Evolutionary conservation across 2,888 invertebrate genomes (phyloP), one percentile per base, ranked within the genome.

Genomic region (Dicranocentrus wangi): DNA sequence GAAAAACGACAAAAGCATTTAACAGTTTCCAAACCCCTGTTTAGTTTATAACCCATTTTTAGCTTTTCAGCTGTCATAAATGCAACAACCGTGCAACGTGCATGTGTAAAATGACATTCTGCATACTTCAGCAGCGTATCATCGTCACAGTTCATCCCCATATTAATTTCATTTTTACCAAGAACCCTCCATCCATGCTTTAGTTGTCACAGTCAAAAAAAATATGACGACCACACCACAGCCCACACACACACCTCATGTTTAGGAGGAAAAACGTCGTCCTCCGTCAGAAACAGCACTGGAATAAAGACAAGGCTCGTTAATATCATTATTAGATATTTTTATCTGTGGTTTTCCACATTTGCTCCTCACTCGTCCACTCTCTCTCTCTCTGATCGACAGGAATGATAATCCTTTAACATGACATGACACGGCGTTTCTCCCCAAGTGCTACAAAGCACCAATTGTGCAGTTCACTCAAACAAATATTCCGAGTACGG

Each of bases 261-360:
- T 25, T 47, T 25, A 32, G 58, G 55, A 27, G 66, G 58, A 66
- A 66, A 66, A 58, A 25, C 69, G 68, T 51, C 69, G n/a, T n/a
- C n/a, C n/a, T n/a, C n/a, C n/a, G n/a, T n/a, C n/a, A n/a, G n/a
- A n/a, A n/a, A n/a, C n/a, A n/a, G n/a, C n/a, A 68, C 68, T 61
- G 69, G 47, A 47, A 47, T 47, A 47, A 60, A 43, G 61, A 77
- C 60, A 69, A 43, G 47, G 60, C 69, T 77, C 77, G 77, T 77
- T 77, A 77, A 77, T 77, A 61, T 77, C 77, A 77, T 77, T 77
- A 77, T 69, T n/a, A n/a, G n/a, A n/a, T n/a, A 55, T 21, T 68
- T 77, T 32, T 61, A 61, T 76, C n/a, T 60, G 77, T 61, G 77
- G 77, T 77, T 77, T 68, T 76, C 51, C 63, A 42, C 77, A 69